Evolutionary conservation across 2,113 vertebrate genomes (phyloP), one percentile per base, ranked within the genome.

Genomic region (Lepus europaeus): DNA sequence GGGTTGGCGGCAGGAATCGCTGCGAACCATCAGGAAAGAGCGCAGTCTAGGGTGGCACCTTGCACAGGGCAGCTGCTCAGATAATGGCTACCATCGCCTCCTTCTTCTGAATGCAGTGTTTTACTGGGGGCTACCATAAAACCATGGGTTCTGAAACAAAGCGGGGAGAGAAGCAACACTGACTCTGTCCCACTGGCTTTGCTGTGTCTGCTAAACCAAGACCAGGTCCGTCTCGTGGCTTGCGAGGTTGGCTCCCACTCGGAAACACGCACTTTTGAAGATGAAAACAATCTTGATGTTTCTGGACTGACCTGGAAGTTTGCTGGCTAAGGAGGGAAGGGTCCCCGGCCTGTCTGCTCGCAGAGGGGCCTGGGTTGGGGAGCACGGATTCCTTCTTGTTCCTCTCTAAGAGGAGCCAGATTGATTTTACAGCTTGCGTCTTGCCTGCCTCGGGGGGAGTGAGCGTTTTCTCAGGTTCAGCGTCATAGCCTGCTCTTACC

Each of bases 211-310:
- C 85, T 95, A 84, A 77, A 59, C 29, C 72, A 94, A 51, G 36
- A 96, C 70, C 25, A 39, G 66, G 39, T 93, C 69, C 91, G 0
- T 63, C 27, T 90, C 8, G 25, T 83, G 92, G 94, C 53, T 51
- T 56, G 51, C 83, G 86, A 92, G 82, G 89, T 89, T 88, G 92
- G 63, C 53, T 12, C 16, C n/a, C 31, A 23, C 82, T 85, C 95
- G 29, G 94, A 94, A 94, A 70, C 78, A 5, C 20, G 61, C 79
- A 64, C 83, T 84, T 87, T 89, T 94, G 13, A 94, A 91, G 76
- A 93, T 73, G 96, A 92, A 94, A 92, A 88, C n/a, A 61, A 8
- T 45, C 14, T 31, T 64, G 66, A 74, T 81, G 14, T 14, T 93
- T 90, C 36, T 86, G 74, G 82, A 39, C 33, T 61, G 56, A 73